These are phyloP conservation scores for Plebejus anna DNA, from an alignment of 2,888 invertebrate genomes.

Conservation along the genomic window DNA sequence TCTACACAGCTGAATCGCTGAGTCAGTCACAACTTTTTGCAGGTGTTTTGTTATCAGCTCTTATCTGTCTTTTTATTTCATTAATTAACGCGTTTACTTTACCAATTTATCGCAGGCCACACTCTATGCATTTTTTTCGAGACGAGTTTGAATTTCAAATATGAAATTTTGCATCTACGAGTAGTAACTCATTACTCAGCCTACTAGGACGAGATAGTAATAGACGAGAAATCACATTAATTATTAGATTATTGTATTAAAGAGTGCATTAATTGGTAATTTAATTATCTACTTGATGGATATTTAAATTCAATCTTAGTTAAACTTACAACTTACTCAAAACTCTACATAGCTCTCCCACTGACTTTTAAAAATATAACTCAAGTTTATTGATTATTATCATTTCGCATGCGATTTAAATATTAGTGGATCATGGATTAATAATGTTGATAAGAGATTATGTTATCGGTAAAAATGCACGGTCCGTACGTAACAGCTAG, in stretches of 20 bases:
- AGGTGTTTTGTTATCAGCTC: too few relatives aligned
- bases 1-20: not conserved
- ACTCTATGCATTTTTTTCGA: too few relatives aligned
- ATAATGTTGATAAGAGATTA: conserved; percentile 41
- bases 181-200: too few relatives aligned
- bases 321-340: not conserved
- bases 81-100: not conserved
- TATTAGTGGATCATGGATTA: conserved; percentile 7
- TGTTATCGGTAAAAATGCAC: conserved; percentile 29
- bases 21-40: not conserved
- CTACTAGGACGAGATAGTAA: too few relatives aligned
- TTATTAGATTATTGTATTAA: too few relatives aligned
- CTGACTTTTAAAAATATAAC: not conserved
- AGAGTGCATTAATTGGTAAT: not conserved
- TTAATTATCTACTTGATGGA: not conserved
- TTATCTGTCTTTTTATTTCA: not conserved
- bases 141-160: too few relatives aligned
- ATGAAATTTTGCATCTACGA: too few relatives aligned
- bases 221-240: too few relatives aligned
- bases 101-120: too few relatives aligned
- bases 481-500: conserved; percentile 27
- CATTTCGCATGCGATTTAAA: not conserved
- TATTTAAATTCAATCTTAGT: not conserved
- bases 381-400: not conserved
- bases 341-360: not conserved